Conservation (phyloP, 1,140 invertebrate genomes). For the Trichoplusia ni region DNA sequence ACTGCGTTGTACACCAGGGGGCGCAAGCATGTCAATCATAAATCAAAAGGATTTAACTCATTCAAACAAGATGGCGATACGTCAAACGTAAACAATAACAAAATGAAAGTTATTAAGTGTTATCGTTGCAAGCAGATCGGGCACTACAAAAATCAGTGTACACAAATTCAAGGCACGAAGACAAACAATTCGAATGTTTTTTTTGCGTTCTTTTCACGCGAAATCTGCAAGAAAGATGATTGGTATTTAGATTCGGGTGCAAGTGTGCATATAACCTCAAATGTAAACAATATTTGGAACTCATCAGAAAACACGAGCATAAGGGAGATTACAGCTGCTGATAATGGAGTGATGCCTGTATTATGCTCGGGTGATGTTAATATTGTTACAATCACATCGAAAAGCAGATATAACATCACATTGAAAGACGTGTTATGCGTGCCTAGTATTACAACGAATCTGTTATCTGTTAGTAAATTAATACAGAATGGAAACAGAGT, state of each 20-base stretch:
- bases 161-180: too few species aligned
- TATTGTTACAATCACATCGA: constrained; percentile 28
- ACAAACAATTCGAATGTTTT: too few species aligned
- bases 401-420: constrained; percentile 32
- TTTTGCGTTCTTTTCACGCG: neutral
- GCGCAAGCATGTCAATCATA: neutral
- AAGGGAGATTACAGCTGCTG: constrained; percentile 34
- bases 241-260: constrained; percentile 35
- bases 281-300: constrained; percentile 22
- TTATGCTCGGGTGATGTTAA: constrained; percentile 42
- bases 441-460: constrained; percentile 41
- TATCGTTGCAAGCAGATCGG: too few species aligned
- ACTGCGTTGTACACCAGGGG: constrained; percentile 3
- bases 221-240: constrained; percentile 4
- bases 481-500: constrained; percentile 41
- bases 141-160: too few species aligned
- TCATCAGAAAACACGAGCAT: neutral
- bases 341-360: constrained; percentile 43
- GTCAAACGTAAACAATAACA: constrained; percentile 32
- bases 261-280: constrained; percentile 21
- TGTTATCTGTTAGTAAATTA: constrained; percentile 45
- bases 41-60: too few species aligned
- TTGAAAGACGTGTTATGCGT: constrained; percentile 42
- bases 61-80: constrained; percentile 7
- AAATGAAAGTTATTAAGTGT: too few species aligned